Evolutionary conservation across 2,888 invertebrate species (phyloP).

Genomic region (Cantharis rustica): DNA sequence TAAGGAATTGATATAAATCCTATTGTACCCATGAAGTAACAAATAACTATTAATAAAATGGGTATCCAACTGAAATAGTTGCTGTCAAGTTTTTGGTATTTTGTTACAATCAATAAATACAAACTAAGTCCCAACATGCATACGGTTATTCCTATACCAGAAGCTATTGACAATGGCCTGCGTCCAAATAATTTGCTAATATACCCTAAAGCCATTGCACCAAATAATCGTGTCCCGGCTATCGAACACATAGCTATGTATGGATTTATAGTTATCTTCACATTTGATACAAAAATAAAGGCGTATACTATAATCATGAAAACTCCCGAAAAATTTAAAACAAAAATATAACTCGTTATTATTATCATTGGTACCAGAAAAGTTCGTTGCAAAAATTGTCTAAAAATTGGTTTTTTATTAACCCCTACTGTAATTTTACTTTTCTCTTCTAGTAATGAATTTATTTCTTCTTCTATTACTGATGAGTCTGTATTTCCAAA

Average conservation of each 20-base stretch:
- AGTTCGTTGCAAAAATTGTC: background rate
- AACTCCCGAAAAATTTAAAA: background rate
- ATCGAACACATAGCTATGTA: background rate
- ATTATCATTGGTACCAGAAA: background rate
- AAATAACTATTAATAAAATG: slow-evolving; percentile 54
- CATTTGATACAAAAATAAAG: background rate
- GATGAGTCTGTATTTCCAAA: background rate
- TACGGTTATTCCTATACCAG: slow-evolving; percentile 61
- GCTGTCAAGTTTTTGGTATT: slow-evolving; percentile 43
- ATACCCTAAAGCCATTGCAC: background rate
- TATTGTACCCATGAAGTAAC: slow-evolving; percentile 59
- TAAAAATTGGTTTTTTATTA: background rate
- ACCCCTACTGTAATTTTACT: background rate
- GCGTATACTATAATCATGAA: background rate
- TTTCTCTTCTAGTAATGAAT: background rate
- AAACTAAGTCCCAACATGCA: slow-evolving; percentile 58
- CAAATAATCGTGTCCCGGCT: background rate
- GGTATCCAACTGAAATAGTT: slow-evolving; percentile 51
- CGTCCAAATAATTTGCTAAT: slow-evolving; percentile 61
- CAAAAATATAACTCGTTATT: background rate
- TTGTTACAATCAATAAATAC: slow-evolving; percentile 50
- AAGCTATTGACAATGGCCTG: slow-evolving; percentile 61
- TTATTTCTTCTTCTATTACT: background rate
- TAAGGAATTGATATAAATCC: slow-evolving; percentile 62
- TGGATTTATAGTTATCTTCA: background rate